These are phyloP conservation scores for Drosophila pectinifera DNA, from an alignment of 1,140 invertebrate genomes.

Conservation along the genomic window DNA sequence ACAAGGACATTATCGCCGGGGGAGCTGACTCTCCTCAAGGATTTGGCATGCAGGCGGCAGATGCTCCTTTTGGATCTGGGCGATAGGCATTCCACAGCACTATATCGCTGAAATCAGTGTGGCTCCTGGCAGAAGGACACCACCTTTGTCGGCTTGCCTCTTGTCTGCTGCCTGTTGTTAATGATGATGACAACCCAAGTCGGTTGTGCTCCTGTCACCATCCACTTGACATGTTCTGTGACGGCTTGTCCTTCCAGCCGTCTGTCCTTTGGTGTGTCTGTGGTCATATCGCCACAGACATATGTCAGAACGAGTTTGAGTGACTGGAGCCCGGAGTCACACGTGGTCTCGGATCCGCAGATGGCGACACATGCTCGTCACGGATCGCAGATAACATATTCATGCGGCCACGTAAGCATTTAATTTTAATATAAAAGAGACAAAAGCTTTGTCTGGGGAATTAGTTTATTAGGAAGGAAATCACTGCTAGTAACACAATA, in stretches of 20 bases:
- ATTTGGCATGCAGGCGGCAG: slow-evolving; percentile 25
- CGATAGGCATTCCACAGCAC: slow-evolving; percentile 31
- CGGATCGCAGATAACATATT: slow-evolving; percentile 21
- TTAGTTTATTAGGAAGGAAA: not conserved
- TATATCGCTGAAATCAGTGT: slow-evolving; percentile 40
- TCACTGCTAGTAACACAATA: not conserved
- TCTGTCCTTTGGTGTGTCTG: slow-evolving; percentile 24
- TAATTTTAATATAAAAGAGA: slow-evolving; percentile 8
- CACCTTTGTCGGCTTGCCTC: slow-evolving; percentile 26
- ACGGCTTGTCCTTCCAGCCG: slow-evolving; percentile 35
- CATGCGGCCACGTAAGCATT: slow-evolving; percentile 8
- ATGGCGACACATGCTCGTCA: slow-evolving; percentile 15
- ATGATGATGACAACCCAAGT: slow-evolving; percentile 47
- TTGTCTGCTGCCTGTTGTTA: slow-evolving; percentile 31
- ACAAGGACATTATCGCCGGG: slow-evolving; percentile 33
- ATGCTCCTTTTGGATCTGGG: slow-evolving; percentile 16
- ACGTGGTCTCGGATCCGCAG: slow-evolving; percentile 16
- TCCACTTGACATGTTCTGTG: slow-evolving; percentile 38
- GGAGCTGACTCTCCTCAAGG: slow-evolving; percentile 1
- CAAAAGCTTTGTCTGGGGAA: not conserved
- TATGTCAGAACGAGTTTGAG: slow-evolving; percentile 40
- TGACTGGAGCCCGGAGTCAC: slow-evolving; percentile 23
- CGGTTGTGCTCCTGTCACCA: slow-evolving; percentile 49
- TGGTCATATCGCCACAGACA: slow-evolving; percentile 40
- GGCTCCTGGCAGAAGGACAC: slow-evolving; percentile 5